These are phyloP conservation scores for Scrobipalpa costella DNA, from an alignment of 2,888 invertebrate species.

Conservation along the genomic window DNA sequence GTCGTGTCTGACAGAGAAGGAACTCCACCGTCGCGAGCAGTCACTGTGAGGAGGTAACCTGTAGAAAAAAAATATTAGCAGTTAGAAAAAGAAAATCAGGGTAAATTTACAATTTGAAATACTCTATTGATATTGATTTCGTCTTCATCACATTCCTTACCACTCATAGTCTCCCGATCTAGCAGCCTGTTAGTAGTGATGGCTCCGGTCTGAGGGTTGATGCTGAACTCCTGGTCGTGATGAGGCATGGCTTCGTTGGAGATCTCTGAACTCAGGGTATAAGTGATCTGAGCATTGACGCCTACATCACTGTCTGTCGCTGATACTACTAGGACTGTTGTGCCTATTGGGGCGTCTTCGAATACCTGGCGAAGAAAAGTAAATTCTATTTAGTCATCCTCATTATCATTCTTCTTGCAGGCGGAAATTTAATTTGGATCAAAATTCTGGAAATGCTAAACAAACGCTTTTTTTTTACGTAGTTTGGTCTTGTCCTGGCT, in stretches of 20 bases:
- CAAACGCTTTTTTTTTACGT: too few relatives aligned
- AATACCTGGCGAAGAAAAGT: conserved; percentile 81
- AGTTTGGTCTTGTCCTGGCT: too few relatives aligned
- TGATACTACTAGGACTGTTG: conserved; percentile 94
- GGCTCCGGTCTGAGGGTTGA: conserved; percentile 96
- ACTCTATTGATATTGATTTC: too few relatives aligned
- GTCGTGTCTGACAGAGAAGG: conserved; percentile 96
- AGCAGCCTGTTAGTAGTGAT: conserved; percentile 92
- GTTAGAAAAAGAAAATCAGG: neutral
- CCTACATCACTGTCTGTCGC: conserved; percentile 98
- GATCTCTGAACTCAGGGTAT: conserved; percentile 83
- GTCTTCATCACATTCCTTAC: too few relatives aligned
- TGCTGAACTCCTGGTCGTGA: conserved; percentile 88
- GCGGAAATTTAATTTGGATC: too few relatives aligned
- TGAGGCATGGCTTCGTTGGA: conserved; percentile 84
- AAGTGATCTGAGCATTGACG: conserved; percentile 94
- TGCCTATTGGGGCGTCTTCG: conserved; percentile 95
- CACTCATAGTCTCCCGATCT: conserved; percentile 91
- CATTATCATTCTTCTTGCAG: too few relatives aligned
- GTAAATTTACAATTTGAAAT: too few relatives aligned
- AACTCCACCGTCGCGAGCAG: conserved; percentile 95
- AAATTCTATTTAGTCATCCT: neutral
- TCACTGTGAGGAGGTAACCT: conserved; percentile 94
- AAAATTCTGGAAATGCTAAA: too few relatives aligned
- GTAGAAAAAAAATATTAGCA: conserved; percentile 37